A percentile compares a stretch with the other conserved stretches of the same genome.
phyloP scores from a whole-genome alignment of 2,113 vertebrate species.

The Montifringilla adamsi region DNA sequence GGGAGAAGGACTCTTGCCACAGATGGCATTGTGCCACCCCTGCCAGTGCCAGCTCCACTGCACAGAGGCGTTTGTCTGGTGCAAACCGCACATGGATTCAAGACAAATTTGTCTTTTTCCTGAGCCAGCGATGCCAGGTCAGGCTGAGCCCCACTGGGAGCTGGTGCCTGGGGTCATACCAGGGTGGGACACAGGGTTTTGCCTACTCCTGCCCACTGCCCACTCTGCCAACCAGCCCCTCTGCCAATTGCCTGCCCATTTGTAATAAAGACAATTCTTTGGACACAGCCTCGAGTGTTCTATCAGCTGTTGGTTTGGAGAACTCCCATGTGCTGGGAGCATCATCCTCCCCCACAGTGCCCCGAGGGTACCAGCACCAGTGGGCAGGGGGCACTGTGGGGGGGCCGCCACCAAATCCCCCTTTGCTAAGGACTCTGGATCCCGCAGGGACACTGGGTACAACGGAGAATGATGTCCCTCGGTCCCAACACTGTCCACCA shows the following conservation, averaged over 20 bases:
- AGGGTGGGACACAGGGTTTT: fast-evolving
- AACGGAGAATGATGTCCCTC: not conserved
- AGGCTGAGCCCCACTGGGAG: not conserved
- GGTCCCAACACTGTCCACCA: not conserved
- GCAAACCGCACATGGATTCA: not conserved
- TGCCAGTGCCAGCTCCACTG: not conserved
- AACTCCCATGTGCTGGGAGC: fast-evolving
- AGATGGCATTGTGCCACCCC: not conserved
- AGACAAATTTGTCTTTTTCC: not conserved
- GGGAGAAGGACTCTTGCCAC: not conserved
- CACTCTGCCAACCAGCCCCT: not conserved
- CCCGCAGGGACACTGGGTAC: not conserved
- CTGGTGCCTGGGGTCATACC: fast-evolving
- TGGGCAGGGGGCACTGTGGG: not conserved
- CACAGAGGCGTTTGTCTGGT: not conserved
- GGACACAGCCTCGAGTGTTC: not conserved
- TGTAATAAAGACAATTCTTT: conserved; percentile 49
- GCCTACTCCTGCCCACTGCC: not conserved
- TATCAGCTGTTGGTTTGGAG: not conserved
- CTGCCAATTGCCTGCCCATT: not conserved
- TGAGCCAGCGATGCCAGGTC: not conserved
- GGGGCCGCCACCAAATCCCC: not conserved
- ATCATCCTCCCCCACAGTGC: fast-evolving
- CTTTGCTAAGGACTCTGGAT: not conserved
- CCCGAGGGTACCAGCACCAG: not conserved